A percentile compares a stretch with the other conserved stretches of the same genome.
These are phyloP conservation scores for Trichogramma dendrolimi DNA, from an alignment of 2,888 invertebrate species.

Conservation along the genomic window DNA sequence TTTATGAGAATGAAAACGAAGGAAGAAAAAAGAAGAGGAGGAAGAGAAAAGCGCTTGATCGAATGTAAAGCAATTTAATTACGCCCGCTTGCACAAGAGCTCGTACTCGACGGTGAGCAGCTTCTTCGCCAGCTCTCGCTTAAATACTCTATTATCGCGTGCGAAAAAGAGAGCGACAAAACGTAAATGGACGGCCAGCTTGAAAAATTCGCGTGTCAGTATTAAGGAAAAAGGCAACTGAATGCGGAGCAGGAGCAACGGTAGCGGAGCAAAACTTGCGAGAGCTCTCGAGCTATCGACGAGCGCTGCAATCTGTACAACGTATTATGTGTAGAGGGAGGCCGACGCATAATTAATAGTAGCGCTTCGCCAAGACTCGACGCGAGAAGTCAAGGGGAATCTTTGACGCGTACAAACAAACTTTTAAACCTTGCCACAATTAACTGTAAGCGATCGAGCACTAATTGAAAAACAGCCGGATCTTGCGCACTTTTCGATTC, in stretches of 20 bases:
- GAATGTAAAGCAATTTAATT: slow-evolving; percentile 34
- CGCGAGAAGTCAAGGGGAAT: slow-evolving; percentile 15
- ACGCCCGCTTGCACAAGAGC: slow-evolving; percentile 21
- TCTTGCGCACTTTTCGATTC: slow-evolving; percentile 16
- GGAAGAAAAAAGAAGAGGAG: slow-evolving; percentile 14
- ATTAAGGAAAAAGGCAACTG: background rate
- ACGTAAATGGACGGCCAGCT: slow-evolving; percentile 8
- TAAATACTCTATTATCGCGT: slow-evolving; percentile 28
- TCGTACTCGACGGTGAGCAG: background rate
- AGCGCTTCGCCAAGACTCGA: slow-evolving; percentile 19
- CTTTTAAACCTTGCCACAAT: slow-evolving; percentile 36
- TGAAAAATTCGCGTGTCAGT: slow-evolving; percentile 25
- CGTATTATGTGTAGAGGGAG: slow-evolving; percentile 20
- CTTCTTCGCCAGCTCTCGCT: background rate
- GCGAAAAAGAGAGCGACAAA: slow-evolving; percentile 15
- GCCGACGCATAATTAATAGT: slow-evolving; percentile 35
- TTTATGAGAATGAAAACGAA: slow-evolving; percentile 4
- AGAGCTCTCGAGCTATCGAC: background rate
- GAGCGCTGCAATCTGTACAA: background rate
- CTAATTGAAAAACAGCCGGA: slow-evolving; percentile 46
- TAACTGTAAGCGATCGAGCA: slow-evolving; percentile 44
- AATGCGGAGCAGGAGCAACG: background rate
- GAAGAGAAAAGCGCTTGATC: slow-evolving; percentile 38
- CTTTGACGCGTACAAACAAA: too few species aligned
- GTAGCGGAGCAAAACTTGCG: background rate